Conservation (phyloP, 2,888 invertebrate genomes). For the Xylota sylvarum region DNA sequence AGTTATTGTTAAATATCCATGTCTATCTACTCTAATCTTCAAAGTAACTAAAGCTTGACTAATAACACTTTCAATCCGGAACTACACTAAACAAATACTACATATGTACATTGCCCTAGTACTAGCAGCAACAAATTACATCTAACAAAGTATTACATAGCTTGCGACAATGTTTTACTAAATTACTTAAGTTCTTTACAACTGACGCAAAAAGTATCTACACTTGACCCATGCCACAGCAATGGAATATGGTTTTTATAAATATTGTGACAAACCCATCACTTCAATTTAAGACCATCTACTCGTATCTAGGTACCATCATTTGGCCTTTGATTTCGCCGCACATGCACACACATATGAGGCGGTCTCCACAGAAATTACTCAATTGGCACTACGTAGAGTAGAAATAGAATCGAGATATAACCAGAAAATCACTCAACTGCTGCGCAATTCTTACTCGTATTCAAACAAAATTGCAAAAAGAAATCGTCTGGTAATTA, state of each 20-base stretch:
- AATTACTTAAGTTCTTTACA: neutral
- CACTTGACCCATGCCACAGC: conserved; percentile 22
- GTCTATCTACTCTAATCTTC: too few relatives aligned
- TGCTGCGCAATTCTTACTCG: conserved; percentile 48
- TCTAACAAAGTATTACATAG: too few relatives aligned
- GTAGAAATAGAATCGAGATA: conserved; percentile 56
- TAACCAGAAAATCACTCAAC: conserved; percentile 56
- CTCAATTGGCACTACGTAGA: conserved; percentile 53
- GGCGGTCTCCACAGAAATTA: conserved; percentile 21
- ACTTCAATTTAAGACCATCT: conserved; percentile 59
- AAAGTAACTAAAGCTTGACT: too few relatives aligned
- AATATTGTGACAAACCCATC: conserved; percentile 59
- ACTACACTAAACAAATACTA: too few relatives aligned
- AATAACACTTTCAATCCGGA: too few relatives aligned
- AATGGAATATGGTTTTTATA: conserved; percentile 32
- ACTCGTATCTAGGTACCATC: conserved; percentile 41
- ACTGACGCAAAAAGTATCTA: conserved; percentile 54
- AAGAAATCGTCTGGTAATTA: conserved; percentile 25
- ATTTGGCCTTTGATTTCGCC: conserved; percentile 47
- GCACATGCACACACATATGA: conserved; percentile 4
- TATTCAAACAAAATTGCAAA: conserved; percentile 23
- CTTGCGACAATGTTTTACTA: neutral
- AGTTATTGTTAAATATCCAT: too few relatives aligned
- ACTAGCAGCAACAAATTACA: too few relatives aligned
- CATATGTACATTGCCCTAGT: too few relatives aligned